Evolutionary conservation across 2,113 vertebrate species (phyloP), one percentile per base, ranked within the genome.

Genomic region (Melanerpes formicivorus): DNA sequence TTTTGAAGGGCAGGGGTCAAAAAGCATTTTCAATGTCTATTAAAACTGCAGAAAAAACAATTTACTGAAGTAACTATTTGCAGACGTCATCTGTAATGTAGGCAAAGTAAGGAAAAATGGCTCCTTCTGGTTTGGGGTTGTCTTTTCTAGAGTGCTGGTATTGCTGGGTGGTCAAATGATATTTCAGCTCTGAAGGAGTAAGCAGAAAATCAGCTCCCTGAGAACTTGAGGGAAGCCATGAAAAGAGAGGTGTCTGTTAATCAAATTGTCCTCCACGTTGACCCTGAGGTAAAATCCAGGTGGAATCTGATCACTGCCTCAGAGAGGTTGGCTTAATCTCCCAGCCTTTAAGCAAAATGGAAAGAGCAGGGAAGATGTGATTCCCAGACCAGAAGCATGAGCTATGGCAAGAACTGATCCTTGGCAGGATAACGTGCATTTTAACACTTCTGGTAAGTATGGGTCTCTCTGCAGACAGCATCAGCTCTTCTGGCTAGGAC

Each of bases 21-120:
- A 90, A 66, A 42, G 5, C 6, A 58, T 95, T 91, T 94, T 74
- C 46, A 65, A 23, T 40, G 30, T 44, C 44, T 74, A 54, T 78
- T 78, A 77, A 87, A 91, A 25, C 37, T 70, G n/a, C 42, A 56
- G 59, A 26, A 94, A 82, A 94, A 82, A 93, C 34, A 63, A 62
- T 65, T 81, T 70, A 60, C 40, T 70, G 71, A 84, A 30, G 48
- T 83, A 65, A 75, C 32, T 85, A 60, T 60, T 42, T 69, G 27
- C 6, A 73, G 25, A 46, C 42, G 42, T 85, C 26, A 21, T 73
- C 69, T 62, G 8, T 42, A 59, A 55, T 15, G 25, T 91, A 46
- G n/a, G 10, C 3, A 63, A 90, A 95, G 22, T 58, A 50, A 16
- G 6, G 66, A 42, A 78, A 89, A 90, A 48, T 58, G 6, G 3